Evolutionary conservation across 2,797 vertebrate genomes (phyloP).

Genomic region (Artibeus jamaicensis): DNA sequence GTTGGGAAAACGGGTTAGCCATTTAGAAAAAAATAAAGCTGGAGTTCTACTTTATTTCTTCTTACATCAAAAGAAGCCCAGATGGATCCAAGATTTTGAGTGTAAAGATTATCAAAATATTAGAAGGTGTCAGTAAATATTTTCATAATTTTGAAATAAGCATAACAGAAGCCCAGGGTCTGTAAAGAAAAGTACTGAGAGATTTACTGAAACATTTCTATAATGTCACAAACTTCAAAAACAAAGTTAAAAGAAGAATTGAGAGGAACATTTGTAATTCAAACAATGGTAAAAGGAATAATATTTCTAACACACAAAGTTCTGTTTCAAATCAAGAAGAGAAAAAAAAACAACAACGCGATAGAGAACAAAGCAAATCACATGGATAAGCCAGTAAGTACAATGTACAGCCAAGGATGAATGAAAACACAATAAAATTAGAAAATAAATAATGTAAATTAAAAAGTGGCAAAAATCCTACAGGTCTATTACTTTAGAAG

Average conservation of each 20-base stretch:
- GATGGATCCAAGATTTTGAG: neutral
- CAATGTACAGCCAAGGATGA: neutral
- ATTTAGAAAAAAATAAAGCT: neutral
- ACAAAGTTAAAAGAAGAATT: neutral
- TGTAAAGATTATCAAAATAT: neutral
- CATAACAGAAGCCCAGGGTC: neutral
- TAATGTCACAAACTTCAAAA: conserved; percentile 25
- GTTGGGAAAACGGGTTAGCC: neutral
- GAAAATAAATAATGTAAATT: neutral
- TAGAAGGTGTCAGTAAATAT: neutral
- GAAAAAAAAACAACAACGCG: neutral
- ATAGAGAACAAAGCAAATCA: neutral
- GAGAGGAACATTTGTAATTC: conserved; percentile 11
- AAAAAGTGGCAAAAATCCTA: conserved; percentile 1
- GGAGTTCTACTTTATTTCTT: neutral
- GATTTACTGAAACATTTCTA: neutral
- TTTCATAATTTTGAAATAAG: conserved; percentile 40
- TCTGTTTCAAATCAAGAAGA: conserved; percentile 1
- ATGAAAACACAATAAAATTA: conserved; percentile 11
- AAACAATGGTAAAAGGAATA: neutral
- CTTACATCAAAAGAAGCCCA: neutral
- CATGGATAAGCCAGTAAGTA: neutral
- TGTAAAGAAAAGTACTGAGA: neutral
- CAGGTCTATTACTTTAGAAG: neutral
- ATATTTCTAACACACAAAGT: conserved; percentile 16